Conservation (phyloP, 2,797 vertebrate genomes). For the Bradypodion ventrale region DNA sequence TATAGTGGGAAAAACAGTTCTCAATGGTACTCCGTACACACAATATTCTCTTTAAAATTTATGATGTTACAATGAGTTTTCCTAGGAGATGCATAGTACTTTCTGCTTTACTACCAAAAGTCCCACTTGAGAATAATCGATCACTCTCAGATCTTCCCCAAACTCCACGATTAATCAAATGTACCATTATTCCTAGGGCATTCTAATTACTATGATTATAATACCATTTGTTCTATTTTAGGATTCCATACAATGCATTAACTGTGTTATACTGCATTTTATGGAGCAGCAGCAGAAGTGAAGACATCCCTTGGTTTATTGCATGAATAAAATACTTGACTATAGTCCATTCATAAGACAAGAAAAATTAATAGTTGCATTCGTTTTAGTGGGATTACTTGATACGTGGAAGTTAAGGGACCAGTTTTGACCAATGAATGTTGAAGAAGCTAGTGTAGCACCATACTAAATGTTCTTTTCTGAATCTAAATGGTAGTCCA, state of each 20-base stretch:
- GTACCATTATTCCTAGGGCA: background rate
- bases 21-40: background rate
- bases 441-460: background rate
- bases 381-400: slow-evolving; percentile 13
- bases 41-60: background rate
- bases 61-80: background rate
- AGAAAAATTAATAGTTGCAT: background rate
- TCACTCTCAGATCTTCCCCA: background rate
- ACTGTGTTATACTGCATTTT: background rate
- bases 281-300: background rate
- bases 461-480: background rate
- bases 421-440: background rate
- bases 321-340: slow-evolving; percentile 5
- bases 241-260: background rate
- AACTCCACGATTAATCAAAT: background rate
- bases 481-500: too few species aligned
- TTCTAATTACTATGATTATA: background rate
- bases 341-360: background rate
- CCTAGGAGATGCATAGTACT: background rate
- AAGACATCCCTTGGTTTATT: background rate
- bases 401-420: slow-evolving; percentile 9
- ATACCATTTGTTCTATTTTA: background rate
- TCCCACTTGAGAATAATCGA: too few species aligned
- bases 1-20: too few species aligned
- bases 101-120: background rate